A percentile compares a stretch with the other conserved stretches of the same genome.
Evolutionary conservation across 2,888 invertebrate genomes (phyloP).

Genomic region (Helobdella robusta): DNA sequence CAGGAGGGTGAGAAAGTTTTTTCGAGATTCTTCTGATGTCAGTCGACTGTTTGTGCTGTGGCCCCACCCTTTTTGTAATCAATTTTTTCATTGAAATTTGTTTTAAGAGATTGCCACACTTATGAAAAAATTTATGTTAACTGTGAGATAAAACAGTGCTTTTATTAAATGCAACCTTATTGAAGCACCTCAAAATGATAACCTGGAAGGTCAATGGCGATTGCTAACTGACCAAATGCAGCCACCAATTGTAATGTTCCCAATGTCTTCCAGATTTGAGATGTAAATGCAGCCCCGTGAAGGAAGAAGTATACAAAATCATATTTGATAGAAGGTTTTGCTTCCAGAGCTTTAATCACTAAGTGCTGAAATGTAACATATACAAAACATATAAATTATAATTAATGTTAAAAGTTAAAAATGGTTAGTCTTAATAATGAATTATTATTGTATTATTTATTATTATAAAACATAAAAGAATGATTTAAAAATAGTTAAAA

Average conservation of each 20-base stretch:
- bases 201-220: constrained; percentile 53
- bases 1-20: constrained; percentile 35
- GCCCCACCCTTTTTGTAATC: constrained; percentile 40
- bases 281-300: constrained; percentile 52
- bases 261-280: constrained; percentile 51
- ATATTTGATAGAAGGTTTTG: too few species aligned
- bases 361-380: too few species aligned
- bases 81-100: background rate
- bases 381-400: too few species aligned
- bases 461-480: too few species aligned
- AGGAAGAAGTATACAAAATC: too few species aligned
- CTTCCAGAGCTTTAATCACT: too few species aligned
- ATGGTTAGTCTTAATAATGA: too few species aligned
- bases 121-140: background rate
- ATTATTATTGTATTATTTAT: too few species aligned
- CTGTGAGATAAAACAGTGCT: background rate
- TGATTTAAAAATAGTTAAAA: too few species aligned
- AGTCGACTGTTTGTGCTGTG: constrained; percentile 37
- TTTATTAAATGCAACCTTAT: background rate
- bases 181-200: background rate
- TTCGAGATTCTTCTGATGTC: constrained; percentile 14
- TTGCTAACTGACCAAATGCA: constrained; percentile 48
- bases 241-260: constrained; percentile 48
- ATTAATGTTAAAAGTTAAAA: too few species aligned
- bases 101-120: background rate